Evolutionary conservation across 2,888 invertebrate species (phyloP).

Genomic region (Xanthia icteritia): DNA sequence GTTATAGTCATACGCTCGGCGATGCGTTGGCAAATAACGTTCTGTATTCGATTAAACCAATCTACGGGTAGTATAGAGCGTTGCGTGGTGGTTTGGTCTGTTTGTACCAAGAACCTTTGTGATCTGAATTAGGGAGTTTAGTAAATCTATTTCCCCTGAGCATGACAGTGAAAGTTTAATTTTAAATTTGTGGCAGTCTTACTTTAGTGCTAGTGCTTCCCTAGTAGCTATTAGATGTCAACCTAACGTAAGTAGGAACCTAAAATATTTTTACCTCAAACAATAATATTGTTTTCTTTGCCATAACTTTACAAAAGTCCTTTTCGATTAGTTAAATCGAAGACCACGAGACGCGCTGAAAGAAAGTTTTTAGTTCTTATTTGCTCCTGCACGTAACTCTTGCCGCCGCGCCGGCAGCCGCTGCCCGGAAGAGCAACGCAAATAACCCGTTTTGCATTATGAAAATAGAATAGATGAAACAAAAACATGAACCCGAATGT

Average conservation of each 20-base stretch:
- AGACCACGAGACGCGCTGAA: slow-evolving; percentile 65
- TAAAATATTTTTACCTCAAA: background rate
- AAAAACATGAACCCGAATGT: slow-evolving; percentile 75
- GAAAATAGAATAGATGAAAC: slow-evolving; percentile 82
- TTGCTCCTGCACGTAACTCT: slow-evolving; percentile 64
- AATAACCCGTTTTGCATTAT: slow-evolving; percentile 85
- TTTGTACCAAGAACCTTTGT: background rate
- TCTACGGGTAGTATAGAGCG: background rate
- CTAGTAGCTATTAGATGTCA: background rate
- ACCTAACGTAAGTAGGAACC: background rate
- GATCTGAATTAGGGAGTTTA: background rate
- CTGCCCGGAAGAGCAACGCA: slow-evolving; percentile 79
- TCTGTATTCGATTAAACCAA: slow-evolving; percentile 35
- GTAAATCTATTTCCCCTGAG: background rate
- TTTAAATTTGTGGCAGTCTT: background rate
- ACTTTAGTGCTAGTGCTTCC: background rate
- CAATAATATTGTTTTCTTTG: background rate
- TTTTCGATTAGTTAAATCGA: slow-evolving; percentile 48
- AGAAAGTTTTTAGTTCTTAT: slow-evolving; percentile 80
- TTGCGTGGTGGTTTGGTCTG: background rate
- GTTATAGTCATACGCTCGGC: slow-evolving; percentile 24
- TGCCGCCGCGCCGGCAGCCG: slow-evolving; percentile 38
- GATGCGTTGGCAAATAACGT: slow-evolving; percentile 67
- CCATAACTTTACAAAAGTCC: slow-evolving; percentile 19
- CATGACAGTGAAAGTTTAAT: background rate